Conservation (phyloP, 1,140 invertebrate species). For the Bemisia tabaci region DNA sequence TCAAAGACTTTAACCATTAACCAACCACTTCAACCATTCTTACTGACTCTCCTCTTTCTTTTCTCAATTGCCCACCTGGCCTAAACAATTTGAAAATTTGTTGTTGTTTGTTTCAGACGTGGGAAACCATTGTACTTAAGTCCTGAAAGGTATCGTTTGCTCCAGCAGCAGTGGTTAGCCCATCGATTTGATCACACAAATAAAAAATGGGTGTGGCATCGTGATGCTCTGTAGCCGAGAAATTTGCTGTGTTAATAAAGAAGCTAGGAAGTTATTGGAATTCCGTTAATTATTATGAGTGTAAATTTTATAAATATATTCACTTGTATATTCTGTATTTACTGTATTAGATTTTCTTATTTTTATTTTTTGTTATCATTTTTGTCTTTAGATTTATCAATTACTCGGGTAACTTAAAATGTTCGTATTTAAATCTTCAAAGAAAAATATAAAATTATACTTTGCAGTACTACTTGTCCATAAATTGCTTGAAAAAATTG, state of each 20-base stretch:
- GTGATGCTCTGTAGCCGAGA: slow-evolving; percentile 51
- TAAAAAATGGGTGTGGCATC: slow-evolving; percentile 82
- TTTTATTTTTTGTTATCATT: not conserved
- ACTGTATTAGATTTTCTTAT: not conserved
- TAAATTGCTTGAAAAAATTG: too few relatives aligned
- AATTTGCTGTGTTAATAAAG: not conserved
- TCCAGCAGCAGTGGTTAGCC: slow-evolving; percentile 91
- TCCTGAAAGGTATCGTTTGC: slow-evolving; percentile 71
- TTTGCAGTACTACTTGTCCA: too few relatives aligned
- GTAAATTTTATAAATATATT: not conserved
- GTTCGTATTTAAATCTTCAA: too few relatives aligned
- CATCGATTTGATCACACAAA: slow-evolving; percentile 85
- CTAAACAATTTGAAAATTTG: too few relatives aligned
- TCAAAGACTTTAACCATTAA: too few relatives aligned
- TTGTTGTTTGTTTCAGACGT: slow-evolving; percentile 50
- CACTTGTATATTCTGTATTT: not conserved
- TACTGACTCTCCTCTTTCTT: too few relatives aligned
- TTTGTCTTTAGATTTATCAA: not conserved
- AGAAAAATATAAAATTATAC: too few relatives aligned
- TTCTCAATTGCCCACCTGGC: too few relatives aligned
- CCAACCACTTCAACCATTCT: too few relatives aligned
- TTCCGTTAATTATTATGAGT: not conserved
- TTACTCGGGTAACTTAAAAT: not conserved
- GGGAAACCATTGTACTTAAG: slow-evolving; percentile 89
- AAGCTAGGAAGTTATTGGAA: not conserved